Base-by-base conservation (phyloP, 2,797 vertebrate genomes). In the Enteromius viviparus region DNA sequence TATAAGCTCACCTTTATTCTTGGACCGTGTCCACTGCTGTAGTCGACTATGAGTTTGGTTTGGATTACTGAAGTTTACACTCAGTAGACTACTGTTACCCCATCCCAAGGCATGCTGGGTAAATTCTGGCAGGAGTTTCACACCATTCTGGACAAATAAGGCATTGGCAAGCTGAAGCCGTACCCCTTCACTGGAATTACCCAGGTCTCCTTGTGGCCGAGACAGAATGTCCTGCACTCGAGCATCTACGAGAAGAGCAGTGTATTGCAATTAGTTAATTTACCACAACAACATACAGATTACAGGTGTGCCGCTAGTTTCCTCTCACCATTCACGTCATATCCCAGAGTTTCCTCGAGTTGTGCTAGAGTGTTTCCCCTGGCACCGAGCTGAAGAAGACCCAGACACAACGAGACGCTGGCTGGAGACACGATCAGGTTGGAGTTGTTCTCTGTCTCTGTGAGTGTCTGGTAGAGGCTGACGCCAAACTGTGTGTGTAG, bases 301-400 rank as follows among this genome's bases (percentile, higher is more conserved):
- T 29, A 49, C 60, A 47, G 32, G 32, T 40, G 34, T 76, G 51
- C 14, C 23, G 7, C 8, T 23, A 40, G 11, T 37, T 26, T 65
- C 7, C 26, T 49, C 92, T 91, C 93, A 97, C 97, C 95, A 0
- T 93, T 94, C 78, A 94, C 84, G 0, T 91, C 95, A 90, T 97
- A 98, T 53, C 96, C 96, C 74, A 97, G 91, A 1, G 91, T 91
- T 14, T 88, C 90, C 81, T 94, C 93, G 88, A 97, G 93, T 89
- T 98, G 96, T 0, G 1, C 87, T 69, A 95, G 90, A 0, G 96
- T 98, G 86, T 95, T 95, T 81, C 96, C 96, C 72, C 91, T 88
- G 81, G 96, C 96, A 19, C 96, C 96, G 0, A 97, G 93, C 90
- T 97, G 96, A 90, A 98, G 91, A 87, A 98, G 91, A 62, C 95